A percentile compares a stretch with the other conserved stretches of the same genome.
Evolutionary conservation across 2,888 invertebrate species (phyloP).

Genomic region (Panopea generosa): DNA sequence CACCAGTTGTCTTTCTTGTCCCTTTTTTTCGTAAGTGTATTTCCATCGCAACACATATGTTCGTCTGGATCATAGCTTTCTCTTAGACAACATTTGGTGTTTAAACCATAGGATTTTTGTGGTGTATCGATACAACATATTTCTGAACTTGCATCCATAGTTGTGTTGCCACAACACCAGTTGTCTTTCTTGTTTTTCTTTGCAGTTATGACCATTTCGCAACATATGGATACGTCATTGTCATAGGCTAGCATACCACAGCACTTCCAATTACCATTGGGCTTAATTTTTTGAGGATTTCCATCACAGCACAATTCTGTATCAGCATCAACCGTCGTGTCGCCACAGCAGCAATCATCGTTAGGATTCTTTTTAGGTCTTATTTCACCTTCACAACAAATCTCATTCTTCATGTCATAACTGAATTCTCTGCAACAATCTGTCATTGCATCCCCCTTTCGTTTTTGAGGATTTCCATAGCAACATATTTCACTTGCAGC

Average conservation of each 20-base stretch:
- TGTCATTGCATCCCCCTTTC: constrained; percentile 35
- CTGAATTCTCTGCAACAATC: constrained; percentile 48
- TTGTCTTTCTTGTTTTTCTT: constrained; percentile 39
- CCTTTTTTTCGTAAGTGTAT: constrained; percentile 26
- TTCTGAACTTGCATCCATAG: constrained; percentile 35
- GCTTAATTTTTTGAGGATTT: constrained; percentile 30
- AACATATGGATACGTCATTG: constrained; percentile 30
- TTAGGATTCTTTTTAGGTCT: constrained; percentile 28
- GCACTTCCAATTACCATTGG: constrained; percentile 41
- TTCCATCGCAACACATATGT: constrained; percentile 50
- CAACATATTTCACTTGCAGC: constrained; percentile 49
- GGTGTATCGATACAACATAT: constrained; percentile 46
- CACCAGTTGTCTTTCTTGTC: constrained; percentile 51
- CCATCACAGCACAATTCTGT: constrained; percentile 50
- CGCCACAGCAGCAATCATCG: constrained; percentile 52
- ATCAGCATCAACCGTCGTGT: constrained; percentile 46
- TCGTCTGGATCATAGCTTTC: constrained; percentile 36
- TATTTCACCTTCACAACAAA: constrained; percentile 45
- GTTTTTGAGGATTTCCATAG: constrained; percentile 38
- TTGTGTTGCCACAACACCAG: constrained; percentile 51
- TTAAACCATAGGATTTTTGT: constrained; percentile 32
- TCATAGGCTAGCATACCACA: constrained; percentile 42
- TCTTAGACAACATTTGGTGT: constrained; percentile 41
- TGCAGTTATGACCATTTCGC: constrained; percentile 28
- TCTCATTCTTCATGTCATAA: constrained; percentile 43